Evolutionary conservation across 1,140 invertebrate species (phyloP), one percentile per base, ranked within the genome.

Genomic region (Propsilocerus akamusi): DNA sequence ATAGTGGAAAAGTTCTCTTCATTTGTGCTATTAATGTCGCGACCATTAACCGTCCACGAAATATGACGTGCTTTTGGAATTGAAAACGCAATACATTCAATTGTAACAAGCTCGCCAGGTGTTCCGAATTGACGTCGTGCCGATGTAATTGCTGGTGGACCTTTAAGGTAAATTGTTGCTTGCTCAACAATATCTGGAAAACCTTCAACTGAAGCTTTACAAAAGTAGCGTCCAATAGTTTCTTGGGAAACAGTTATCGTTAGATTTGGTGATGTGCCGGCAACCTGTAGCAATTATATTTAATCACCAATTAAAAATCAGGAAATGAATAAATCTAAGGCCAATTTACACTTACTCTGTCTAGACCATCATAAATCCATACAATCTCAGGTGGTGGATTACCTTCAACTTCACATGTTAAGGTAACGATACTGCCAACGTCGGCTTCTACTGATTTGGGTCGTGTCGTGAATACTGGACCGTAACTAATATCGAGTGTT

Each of bases 21-120:
- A n/a, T 68, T 68, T 48, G 72, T 59, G 0, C 64, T 60, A 64
- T 86, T 83, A 46, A 92, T 81, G 64, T 88, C 84, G 58, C 76
- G 77, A 14, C 85, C 87, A 56, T 81, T 80, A 60, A 83, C 88
- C 8, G 77, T 83, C 86, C 86, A 91, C 7, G 80, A 68, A 25
- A 95, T 81, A 51, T 78, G 75, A 47, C 86, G 79, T 6, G 92
- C 87, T 55, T 79, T 77, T 6, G 92, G 92, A 50, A 96, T 81
- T 14, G 89, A 84, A 60, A 83, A 78, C 4, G 87, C 86, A 24
- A 80, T 76, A 66, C 93, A 97, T 68, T 94, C 89, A 10, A 96
- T 76, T 58, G 83, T 71, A 1, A 86, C 82, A 5, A 76, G 80
- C 57, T 88, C 85, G 0, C 83, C 83, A 62, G 78, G 73, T 10